A percentile compares a stretch with the other conserved stretches of the same genome.
phyloP scores from a whole-genome alignment of 2,888 invertebrate genomes.

The Azorinus chamasolen region DNA sequence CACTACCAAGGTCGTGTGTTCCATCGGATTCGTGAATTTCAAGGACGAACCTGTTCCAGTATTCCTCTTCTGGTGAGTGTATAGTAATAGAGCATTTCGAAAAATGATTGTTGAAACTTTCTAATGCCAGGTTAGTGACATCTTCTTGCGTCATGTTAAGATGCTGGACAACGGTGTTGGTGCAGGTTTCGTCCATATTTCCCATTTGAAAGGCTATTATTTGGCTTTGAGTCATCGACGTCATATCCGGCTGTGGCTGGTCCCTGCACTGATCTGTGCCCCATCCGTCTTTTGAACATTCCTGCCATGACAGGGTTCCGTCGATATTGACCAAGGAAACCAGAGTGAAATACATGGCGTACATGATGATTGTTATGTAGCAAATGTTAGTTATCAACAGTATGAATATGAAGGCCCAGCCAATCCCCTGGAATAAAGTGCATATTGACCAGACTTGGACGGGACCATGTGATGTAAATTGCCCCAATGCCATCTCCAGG shows the following conservation, averaged over 20 bases:
- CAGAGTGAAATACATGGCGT: constrained; percentile 35
- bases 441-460: constrained; percentile 30
- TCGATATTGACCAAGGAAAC: constrained; percentile 41
- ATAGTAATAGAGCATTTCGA: constrained; percentile 5
- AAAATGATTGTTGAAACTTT: too few species aligned
- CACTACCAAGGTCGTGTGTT: constrained; percentile 16
- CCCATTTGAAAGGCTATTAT: neutral
- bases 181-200: constrained; percentile 12
- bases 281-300: constrained; percentile 26
- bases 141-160: too few species aligned
- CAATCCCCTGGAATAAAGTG: constrained; percentile 40
- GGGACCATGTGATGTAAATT: constrained; percentile 37
- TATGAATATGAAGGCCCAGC: constrained; percentile 40
- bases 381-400: constrained; percentile 34
- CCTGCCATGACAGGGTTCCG: constrained; percentile 34
- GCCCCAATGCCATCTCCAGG: constrained; percentile 39
- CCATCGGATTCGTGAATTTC: constrained; percentile 16
- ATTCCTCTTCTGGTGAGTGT: constrained; percentile 32
- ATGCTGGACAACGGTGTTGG: neutral
- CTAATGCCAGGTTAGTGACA: too few species aligned
- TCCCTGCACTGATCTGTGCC: constrained; percentile 20
- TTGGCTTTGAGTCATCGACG: neutral
- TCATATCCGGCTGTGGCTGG: constrained; percentile 3
- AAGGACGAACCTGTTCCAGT: constrained; percentile 39
- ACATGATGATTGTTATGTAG: constrained; percentile 43